Evolutionary conservation across 1,140 invertebrate genomes (phyloP).

Genomic region (Monochamus saltuarius): DNA sequence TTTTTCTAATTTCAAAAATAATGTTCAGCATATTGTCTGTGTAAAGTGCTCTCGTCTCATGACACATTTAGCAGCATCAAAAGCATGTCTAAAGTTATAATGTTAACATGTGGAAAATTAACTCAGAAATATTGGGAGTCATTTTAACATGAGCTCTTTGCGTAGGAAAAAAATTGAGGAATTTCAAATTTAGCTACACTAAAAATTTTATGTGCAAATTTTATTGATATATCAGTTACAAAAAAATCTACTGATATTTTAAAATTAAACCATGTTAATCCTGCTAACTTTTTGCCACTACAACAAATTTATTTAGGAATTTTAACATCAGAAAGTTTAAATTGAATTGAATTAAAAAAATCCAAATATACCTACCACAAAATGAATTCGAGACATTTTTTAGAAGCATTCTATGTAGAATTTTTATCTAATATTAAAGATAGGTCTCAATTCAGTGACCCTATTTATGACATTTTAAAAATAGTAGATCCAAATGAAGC

Average conservation of each 20-base stretch:
- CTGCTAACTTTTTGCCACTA: too few species aligned
- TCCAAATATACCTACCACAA: constrained; percentile 16
- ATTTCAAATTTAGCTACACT: constrained; percentile 16
- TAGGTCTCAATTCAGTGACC: constrained; percentile 2
- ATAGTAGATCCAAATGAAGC: constrained; percentile 1
- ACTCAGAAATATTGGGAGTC: too few species aligned
- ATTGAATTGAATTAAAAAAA: constrained; percentile 2
- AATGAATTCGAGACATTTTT: neutral
- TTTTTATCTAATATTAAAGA: neutral
- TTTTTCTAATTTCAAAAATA: too few species aligned
- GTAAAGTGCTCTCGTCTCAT: too few species aligned
- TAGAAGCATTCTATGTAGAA: constrained; percentile 7
- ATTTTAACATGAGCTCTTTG: too few species aligned
- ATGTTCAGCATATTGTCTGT: too few species aligned
- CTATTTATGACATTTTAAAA: neutral
- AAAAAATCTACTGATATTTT: neutral
- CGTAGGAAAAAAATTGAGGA: too few species aligned
- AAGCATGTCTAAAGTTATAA: too few species aligned
- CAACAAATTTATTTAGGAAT: neutral
- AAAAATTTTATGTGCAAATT: constrained; percentile 15
- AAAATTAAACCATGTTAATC: neutral
- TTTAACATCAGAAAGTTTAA: too few species aligned
- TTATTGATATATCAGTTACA: constrained; percentile 10
- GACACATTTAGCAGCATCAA: too few species aligned
- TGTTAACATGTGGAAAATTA: too few species aligned